Conservation (phyloP, 2,797 vertebrate species). For the Varecia variegata region DNA sequence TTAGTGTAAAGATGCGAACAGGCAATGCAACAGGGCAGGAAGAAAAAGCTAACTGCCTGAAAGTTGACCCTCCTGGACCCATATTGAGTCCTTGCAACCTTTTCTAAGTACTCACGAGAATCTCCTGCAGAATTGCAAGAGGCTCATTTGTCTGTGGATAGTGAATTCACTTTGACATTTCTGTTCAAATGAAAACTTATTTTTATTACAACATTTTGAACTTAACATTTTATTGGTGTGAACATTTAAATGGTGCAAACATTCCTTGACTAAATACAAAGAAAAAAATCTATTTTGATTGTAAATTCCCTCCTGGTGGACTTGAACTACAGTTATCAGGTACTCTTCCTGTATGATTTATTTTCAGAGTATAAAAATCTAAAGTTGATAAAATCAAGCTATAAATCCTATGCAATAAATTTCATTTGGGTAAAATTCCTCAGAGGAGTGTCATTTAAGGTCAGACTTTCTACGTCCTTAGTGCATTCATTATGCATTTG, state of each 20-base stretch:
- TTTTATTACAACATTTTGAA: not conserved
- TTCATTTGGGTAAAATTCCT: not conserved
- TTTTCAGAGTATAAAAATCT: not conserved
- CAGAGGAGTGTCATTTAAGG: not conserved
- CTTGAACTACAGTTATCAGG: not conserved
- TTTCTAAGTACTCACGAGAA: not conserved
- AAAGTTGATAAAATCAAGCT: not conserved
- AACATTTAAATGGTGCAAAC: not conserved
- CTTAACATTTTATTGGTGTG: not conserved
- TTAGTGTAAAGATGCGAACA: not conserved
- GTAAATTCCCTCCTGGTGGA: not conserved
- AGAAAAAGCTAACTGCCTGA: not conserved
- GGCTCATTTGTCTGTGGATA: not conserved
- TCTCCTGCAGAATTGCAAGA: accelerated
- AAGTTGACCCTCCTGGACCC: not conserved
- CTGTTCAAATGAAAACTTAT: not conserved
- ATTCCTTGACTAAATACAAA: not conserved
- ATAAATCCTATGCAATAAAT: not conserved
- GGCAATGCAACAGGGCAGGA: accelerated
- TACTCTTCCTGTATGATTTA: not conserved
- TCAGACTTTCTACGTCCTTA: not conserved
- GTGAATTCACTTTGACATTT: not conserved
- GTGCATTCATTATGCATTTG: not conserved
- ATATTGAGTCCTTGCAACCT: too few species aligned
- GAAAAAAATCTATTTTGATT: not conserved